Evolutionary conservation across 2,797 vertebrate genomes (phyloP).

Genomic region (Setipinna tenuifilis): DNA sequence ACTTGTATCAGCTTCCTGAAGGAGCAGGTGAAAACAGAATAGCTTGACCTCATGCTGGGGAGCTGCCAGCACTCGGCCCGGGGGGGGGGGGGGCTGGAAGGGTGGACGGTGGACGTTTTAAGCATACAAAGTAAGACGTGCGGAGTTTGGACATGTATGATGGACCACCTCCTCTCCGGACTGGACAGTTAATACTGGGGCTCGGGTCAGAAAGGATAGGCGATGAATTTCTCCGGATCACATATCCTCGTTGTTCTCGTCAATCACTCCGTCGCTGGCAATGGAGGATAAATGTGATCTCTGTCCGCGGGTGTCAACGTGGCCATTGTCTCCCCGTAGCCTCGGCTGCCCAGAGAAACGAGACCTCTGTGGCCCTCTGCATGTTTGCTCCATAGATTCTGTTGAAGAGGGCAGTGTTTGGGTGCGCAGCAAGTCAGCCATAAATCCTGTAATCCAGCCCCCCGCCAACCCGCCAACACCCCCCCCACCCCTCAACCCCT

Average conservation of each 20-base stretch:
- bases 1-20: slow-evolving; percentile 32
- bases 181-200: neutral
- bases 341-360: neutral
- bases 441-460: neutral
- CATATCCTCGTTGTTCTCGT: neutral
- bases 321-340: neutral
- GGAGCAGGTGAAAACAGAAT: slow-evolving; percentile 38
- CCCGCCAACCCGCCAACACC: neutral
- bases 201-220: neutral
- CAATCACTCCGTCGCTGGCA: neutral
- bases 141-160: neutral
- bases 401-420: slow-evolving; percentile 26
- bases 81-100: neutral
- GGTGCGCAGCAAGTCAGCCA: slow-evolving; percentile 22
- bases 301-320: slow-evolving; percentile 15
- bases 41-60: slow-evolving; percentile 26
- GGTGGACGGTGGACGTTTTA: neutral
- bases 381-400: neutral
- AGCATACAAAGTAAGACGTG: neutral
- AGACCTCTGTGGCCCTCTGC: neutral
- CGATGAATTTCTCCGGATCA: neutral
- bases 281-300: neutral
- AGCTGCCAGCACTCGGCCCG: neutral
- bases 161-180: neutral
- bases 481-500: neutral